Evolutionary conservation across 2,797 vertebrate species (phyloP), one percentile per base, ranked within the genome.

Genomic region (Gobio occitaniae): DNA sequence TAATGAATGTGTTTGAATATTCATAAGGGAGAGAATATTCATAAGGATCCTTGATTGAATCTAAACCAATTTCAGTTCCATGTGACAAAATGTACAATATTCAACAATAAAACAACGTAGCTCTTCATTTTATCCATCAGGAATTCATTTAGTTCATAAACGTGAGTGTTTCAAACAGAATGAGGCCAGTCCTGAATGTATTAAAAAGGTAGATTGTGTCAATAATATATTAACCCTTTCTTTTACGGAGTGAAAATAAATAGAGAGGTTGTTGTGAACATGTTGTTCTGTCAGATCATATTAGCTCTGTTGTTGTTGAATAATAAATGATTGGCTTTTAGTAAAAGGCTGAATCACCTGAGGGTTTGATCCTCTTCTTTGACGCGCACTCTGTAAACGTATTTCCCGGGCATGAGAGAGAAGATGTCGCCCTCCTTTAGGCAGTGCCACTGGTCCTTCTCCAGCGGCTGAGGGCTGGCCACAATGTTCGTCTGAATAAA

Each of bases 331-430:
- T 13, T 2, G 7, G 1, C n/a, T 41, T 36, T 71, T 48, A 59
- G 32, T 13, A 9, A 59, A 9, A 12, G 21, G 7, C 19, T 38
- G 21, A 15, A 61, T 79, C 91, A 94, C 94, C 93, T 94, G 83
- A 41, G 86, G 2, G 90, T 85, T 76, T 0, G 6, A 0, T 19
- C 87, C 19, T 65, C 85, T 1, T 82, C 84, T 72, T 89, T 79
- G 0, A 90, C 87, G 78, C 89, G 90, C 90, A 97, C 95, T 88
- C 54, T 85, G 90, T 93, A 98, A 87, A 94, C 11, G 5, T 95
- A 91, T 75, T 93, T 96, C 54, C 96, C 95, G 0, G 95, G 94
- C 83, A 97, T 92, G 63, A 98, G 91, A 21, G 96, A 97, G 91
- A 97, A 93, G 50, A 94, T 75, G 84, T 96, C 94, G 32, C 96